Evolutionary conservation across 2,797 vertebrate genomes (phyloP).

Genomic region (Miichthys miiuy): DNA sequence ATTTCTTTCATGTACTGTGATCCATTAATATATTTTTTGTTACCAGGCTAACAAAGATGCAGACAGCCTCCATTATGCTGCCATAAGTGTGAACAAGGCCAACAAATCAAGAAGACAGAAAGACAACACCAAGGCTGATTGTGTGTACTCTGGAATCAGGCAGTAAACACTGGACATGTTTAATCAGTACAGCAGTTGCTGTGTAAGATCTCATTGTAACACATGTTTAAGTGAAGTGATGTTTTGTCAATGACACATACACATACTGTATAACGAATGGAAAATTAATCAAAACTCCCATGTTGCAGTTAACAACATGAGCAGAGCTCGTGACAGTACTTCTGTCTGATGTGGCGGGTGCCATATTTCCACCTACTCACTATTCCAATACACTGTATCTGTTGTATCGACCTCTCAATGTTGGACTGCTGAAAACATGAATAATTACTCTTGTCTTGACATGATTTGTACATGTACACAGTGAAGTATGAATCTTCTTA

Average conservation of each 20-base stretch:
- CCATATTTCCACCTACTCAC: neutral
- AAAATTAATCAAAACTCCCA: neutral
- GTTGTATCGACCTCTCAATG: too few species aligned
- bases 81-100: constrained; percentile 4
- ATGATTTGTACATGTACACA: neutral
- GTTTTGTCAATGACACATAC: neutral
- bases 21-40: neutral
- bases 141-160: constrained; percentile 40
- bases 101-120: constrained; percentile 18
- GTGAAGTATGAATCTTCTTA: neutral
- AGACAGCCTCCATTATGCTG: constrained; percentile 41
- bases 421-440: too few species aligned
- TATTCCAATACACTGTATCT: too few species aligned
- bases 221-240: neutral
- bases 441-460: neutral
- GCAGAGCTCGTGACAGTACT: neutral
- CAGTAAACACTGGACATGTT: constrained; percentile 10
- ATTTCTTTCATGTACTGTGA: neutral
- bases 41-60: neutral
- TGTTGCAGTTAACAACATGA: neutral
- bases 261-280: neutral
- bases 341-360: too few species aligned
- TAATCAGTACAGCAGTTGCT: neutral
- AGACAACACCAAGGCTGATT: neutral
- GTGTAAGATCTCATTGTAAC: neutral